Percentiles rank a stretch among this genome's conserved stretches.
phyloP scores from a whole-genome alignment of 2,888 invertebrate genomes.

The Ectemnius cavifrons region DNA sequence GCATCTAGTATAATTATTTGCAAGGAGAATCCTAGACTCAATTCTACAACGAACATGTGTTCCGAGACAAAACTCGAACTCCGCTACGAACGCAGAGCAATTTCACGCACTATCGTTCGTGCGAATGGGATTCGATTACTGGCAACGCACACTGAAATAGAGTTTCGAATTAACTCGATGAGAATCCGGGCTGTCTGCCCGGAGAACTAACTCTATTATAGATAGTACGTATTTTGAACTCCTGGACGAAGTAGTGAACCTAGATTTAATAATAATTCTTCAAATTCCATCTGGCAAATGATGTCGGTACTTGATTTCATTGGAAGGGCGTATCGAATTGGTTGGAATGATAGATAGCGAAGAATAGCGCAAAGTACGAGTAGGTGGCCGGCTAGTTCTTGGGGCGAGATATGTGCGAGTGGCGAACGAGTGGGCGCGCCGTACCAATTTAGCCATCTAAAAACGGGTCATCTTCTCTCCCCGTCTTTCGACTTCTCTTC shows the following conservation, averaged over 20 bases:
- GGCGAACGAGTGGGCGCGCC: constrained; percentile 70
- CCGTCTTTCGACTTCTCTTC: constrained; percentile 59
- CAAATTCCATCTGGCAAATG: too few relatives aligned
- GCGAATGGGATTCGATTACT: constrained; percentile 21
- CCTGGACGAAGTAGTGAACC: too few relatives aligned
- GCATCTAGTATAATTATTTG: too few relatives aligned
- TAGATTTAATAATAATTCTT: too few relatives aligned
- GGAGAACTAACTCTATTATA: not conserved
- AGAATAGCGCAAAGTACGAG: constrained; percentile 36
- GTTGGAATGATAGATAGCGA: constrained; percentile 32
- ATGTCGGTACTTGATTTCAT: too few relatives aligned
- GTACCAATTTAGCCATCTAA: constrained; percentile 74
- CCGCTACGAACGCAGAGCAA: not conserved
- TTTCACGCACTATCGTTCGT: not conserved
- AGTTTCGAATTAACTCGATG: constrained; percentile 19
- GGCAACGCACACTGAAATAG: constrained; percentile 21
- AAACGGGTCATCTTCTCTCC: constrained; percentile 73
- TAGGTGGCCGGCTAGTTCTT: not conserved
- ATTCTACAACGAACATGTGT: too few relatives aligned
- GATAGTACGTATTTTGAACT: too few relatives aligned
- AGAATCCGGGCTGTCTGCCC: constrained; percentile 47
- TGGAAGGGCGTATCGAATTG: too few relatives aligned
- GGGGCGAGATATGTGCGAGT: constrained; percentile 51
- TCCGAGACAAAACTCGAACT: too few relatives aligned
- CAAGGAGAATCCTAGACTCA: too few relatives aligned